These are phyloP conservation scores for Phragmatobia fuliginosa DNA, from an alignment of 2,888 invertebrate genomes.

Conservation along the genomic window DNA sequence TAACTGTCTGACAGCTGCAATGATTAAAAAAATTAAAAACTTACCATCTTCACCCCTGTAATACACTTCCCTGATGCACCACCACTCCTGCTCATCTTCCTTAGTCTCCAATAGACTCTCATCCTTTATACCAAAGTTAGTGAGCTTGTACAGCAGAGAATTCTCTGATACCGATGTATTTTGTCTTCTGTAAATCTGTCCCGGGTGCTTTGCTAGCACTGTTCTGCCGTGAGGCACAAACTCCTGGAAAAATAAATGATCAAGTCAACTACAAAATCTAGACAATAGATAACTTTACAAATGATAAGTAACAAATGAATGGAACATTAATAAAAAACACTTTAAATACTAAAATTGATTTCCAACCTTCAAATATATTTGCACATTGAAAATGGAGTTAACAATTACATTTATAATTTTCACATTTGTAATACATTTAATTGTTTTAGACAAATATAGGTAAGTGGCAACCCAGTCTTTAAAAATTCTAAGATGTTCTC, in stretches of 20 bases:
- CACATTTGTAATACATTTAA: no score
- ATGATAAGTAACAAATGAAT: neutral
- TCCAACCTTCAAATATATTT: no score
- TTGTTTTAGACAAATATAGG: no score
- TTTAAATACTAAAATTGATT: no score
- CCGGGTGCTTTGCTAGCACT: conserved; percentile 92
- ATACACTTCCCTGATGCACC: conserved; percentile 79
- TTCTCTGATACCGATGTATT: conserved; percentile 87
- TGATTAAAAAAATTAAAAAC: conserved; percentile 9
- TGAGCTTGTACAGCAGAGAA: conserved; percentile 89
- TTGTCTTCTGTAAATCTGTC: conserved; percentile 87
- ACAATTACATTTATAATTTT: no score
- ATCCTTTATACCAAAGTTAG: conserved; percentile 92
- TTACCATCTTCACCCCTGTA: conserved; percentile 68
- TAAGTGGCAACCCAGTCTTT: no score
- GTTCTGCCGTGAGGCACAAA: conserved; percentile 95
- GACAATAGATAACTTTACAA: neutral
- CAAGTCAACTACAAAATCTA: neutral
- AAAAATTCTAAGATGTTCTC: no score
- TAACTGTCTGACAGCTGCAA: no score
- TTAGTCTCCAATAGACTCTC: conserved; percentile 87
- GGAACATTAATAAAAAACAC: no score
- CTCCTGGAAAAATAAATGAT: conserved; percentile 86
- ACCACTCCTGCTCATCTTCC: conserved; percentile 87
- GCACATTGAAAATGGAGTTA: no score